Conservation (phyloP, 2,113 vertebrate species). For the Oreotrochilus melanogaster region DNA sequence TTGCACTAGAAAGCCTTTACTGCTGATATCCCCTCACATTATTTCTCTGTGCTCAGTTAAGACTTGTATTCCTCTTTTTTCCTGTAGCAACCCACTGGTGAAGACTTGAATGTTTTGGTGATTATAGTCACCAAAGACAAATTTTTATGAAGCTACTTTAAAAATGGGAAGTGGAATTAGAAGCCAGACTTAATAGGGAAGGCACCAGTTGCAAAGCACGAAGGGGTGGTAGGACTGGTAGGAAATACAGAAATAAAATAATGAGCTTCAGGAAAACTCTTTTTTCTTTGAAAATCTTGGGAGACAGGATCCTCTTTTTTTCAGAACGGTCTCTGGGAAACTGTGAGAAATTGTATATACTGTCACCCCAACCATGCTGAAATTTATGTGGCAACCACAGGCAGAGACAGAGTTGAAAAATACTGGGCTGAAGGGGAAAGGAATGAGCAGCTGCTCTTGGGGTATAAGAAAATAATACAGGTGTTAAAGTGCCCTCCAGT, state of each 20-base stretch:
- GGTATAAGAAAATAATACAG: conserved; percentile 23
- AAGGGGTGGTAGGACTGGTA: not conserved
- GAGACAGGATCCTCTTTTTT: not conserved
- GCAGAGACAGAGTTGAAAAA: conserved; percentile 15
- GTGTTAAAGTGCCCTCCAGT: conserved; percentile 25
- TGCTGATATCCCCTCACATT: fast-evolving
- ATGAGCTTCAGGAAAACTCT: not conserved
- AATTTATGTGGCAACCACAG: not conserved
- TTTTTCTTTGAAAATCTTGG: not conserved
- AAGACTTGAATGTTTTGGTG: not conserved
- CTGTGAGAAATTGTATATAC: not conserved
- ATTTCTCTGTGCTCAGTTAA: not conserved
- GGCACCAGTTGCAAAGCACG: not conserved
- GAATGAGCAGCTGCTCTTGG: not conserved
- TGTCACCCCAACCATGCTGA: not conserved
- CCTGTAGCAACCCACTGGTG: not conserved
- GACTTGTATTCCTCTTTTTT: not conserved
- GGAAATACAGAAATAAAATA: not conserved
- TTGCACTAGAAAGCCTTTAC: not conserved
- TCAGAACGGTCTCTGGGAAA: not conserved
- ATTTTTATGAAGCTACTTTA: not conserved
- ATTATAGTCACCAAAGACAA: not conserved
- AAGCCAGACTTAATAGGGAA: not conserved
- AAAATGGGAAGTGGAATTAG: not conserved
- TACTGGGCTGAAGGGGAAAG: not conserved